Percentiles rank a stretch among this genome's conserved stretches.
Evolutionary conservation across 2,797 vertebrate species (phyloP).

Genomic region (Botia almorhae): DNA sequence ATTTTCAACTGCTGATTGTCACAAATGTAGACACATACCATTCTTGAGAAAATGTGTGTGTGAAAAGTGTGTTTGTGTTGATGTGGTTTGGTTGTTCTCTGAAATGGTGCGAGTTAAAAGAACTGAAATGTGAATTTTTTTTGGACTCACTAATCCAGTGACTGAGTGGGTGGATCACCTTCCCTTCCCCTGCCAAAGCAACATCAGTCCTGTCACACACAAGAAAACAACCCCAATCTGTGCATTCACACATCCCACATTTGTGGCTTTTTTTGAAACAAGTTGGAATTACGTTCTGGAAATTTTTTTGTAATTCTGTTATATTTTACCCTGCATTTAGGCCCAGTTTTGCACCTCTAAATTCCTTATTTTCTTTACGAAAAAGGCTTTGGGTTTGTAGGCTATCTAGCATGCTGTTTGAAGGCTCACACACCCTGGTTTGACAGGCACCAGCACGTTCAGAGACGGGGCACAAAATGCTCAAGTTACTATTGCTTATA

Average conservation of each 20-base stretch:
- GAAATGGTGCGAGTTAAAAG: neutral
- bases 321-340: neutral
- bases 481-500: conserved; percentile 56
- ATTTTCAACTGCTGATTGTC: too few species aligned
- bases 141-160: conserved; percentile 18
- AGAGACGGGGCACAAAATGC: conserved; percentile 13
- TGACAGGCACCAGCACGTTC: conserved; percentile 39
- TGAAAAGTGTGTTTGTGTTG: neutral
- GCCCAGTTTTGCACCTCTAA: neutral
- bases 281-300: neutral
- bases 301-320: neutral
- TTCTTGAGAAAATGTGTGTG: neutral
- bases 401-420: neutral
- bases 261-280: neutral
- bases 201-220: conserved; percentile 61
- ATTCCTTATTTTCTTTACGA: neutral
- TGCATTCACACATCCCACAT: conserved; percentile 9
- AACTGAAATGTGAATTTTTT: neutral
- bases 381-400: conserved; percentile 6
- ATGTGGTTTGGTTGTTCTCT: neutral
- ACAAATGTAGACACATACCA: too few species aligned
- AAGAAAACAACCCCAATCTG: neutral
- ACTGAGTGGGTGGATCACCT: conserved; percentile 47
- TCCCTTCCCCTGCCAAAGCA: conserved; percentile 53
- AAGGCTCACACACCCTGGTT: conserved; percentile 29